A percentile compares a stretch with the other conserved stretches of the same genome.
phyloP scores from a whole-genome alignment of 2,797 vertebrate species.

The Acanthis flammea region DNA sequence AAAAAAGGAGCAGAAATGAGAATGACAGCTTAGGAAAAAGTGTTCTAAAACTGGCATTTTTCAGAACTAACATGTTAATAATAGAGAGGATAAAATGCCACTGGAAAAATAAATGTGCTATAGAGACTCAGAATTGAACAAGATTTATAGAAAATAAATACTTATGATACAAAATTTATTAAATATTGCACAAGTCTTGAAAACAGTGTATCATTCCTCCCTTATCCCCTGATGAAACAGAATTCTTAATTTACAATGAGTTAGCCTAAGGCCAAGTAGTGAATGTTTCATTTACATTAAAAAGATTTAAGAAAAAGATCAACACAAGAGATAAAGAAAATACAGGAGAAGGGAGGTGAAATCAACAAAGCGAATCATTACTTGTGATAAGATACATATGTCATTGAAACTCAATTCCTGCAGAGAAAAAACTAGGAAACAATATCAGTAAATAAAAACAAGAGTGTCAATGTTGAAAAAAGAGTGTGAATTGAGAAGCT shows the following conservation, averaged over 20 bases:
- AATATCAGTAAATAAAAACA: background rate
- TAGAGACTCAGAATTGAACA: background rate
- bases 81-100: background rate
- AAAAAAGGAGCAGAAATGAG: background rate
- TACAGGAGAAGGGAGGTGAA: background rate
- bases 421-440: background rate
- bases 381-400: background rate
- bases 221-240: background rate
- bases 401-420: background rate
- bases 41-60: background rate
- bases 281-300: conserved; percentile 20
- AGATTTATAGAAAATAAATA: background rate
- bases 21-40: background rate
- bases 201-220: background rate
- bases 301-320: background rate
- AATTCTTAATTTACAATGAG: conserved; percentile 7
- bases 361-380: background rate
- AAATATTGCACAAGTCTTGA: background rate
- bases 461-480: background rate
- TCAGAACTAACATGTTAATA: background rate
- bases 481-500: background rate
- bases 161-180: background rate
- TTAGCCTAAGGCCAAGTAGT: background rate
- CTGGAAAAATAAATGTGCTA: background rate
- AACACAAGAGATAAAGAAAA: conserved; percentile 1